phyloP scores from a whole-genome alignment of 2,888 invertebrate species.

The Willowsia nigromaculata region DNA sequence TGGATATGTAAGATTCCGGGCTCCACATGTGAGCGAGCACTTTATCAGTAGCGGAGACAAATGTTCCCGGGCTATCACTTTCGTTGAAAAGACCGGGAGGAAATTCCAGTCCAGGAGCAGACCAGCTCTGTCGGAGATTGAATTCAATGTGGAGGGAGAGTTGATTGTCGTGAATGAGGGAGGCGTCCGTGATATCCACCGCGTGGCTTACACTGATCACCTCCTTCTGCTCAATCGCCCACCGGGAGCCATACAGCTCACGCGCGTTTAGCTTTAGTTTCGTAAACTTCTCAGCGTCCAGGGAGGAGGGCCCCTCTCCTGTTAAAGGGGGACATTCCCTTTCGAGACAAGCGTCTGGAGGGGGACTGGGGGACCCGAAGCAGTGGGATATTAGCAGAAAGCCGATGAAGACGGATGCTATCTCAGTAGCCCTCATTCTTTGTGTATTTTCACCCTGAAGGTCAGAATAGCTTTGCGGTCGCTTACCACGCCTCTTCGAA shows the following conservation, averaged over 20 bases:
- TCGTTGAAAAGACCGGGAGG: slow-evolving; percentile 90
- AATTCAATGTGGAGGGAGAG: slow-evolving; percentile 94
- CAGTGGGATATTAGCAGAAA: too few species aligned
- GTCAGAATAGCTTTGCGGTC: too few species aligned
- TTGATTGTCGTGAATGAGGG: slow-evolving; percentile 92
- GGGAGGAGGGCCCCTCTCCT: too few species aligned
- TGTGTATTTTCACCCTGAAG: too few species aligned
- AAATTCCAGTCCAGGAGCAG: slow-evolving; percentile 86
- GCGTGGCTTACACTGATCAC: slow-evolving; percentile 90
- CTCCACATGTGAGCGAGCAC: slow-evolving; percentile 92
- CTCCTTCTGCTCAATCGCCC: slow-evolving; percentile 80
- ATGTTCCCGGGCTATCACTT: slow-evolving; percentile 88
- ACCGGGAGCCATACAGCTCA: slow-evolving; percentile 48
- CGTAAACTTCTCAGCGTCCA: neutral
- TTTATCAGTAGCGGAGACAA: slow-evolving; percentile 88
- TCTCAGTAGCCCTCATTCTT: too few species aligned
- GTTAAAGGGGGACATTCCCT: too few species aligned
- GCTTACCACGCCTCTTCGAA: too few species aligned
- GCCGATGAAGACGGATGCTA: too few species aligned
- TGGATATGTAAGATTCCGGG: slow-evolving; percentile 91
- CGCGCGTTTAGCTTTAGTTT: neutral
- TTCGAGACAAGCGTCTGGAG: too few species aligned
- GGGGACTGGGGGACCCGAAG: too few species aligned
- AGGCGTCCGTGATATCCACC: slow-evolving; percentile 91
- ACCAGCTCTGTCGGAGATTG: slow-evolving; percentile 91